phyloP scores from a whole-genome alignment of 2,888 invertebrate genomes.

The Brachyptera risi region DNA sequence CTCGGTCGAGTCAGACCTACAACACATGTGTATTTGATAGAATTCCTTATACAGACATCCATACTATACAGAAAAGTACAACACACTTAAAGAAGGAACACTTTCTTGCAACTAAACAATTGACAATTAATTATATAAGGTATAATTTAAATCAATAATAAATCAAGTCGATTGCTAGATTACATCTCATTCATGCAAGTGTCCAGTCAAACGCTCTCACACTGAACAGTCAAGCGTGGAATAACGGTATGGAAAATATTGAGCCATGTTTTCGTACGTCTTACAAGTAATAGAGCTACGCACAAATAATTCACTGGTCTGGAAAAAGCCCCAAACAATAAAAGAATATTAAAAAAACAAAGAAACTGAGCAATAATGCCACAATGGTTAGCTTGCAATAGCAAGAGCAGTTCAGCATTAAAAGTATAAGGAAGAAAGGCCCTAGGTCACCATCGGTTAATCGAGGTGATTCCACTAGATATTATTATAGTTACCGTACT shows the following conservation, averaged over 20 bases:
- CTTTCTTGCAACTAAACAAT: conserved; percentile 28
- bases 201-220: neutral
- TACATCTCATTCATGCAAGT: neutral
- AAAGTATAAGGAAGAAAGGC: conserved; percentile 3
- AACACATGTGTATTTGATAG: conserved; percentile 27
- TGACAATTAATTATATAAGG: conserved; percentile 20
- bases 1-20: too few species aligned
- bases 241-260: neutral
- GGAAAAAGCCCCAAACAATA: neutral
- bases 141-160: neutral
- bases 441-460: neutral
- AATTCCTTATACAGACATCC: conserved; percentile 34
- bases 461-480: neutral
- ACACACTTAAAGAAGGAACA: conserved; percentile 31
- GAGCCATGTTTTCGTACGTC: neutral
- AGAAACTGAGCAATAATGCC: neutral
- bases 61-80: conserved; percentile 31
- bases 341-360: neutral
- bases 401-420: neutral
- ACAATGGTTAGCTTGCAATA: neutral
- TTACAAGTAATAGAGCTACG: neutral
- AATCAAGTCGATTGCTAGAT: neutral
- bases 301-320: neutral
- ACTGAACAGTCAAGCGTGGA: neutral
- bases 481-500: neutral